Conservation (phyloP, 2,797 vertebrate genomes). For the Steatocranus sp. region DNA sequence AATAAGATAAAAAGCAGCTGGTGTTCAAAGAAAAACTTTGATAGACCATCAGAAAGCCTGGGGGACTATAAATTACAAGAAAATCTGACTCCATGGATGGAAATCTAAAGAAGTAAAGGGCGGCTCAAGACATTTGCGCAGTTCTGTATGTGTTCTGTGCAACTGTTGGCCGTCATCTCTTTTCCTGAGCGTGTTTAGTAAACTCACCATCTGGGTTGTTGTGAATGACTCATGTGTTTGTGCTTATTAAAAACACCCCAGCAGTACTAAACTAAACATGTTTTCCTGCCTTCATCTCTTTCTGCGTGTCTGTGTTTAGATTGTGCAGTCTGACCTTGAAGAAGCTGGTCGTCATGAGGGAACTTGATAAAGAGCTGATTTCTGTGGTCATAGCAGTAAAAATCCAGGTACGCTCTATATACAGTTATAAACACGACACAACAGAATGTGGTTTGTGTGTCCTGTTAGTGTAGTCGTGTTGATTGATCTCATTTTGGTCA, state of each 20-base stretch:
- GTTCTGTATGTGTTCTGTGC: background rate
- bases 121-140: background rate
- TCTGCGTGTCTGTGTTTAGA: constrained; percentile 59
- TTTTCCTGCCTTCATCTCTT: background rate
- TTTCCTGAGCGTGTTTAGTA: background rate
- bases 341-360: constrained; percentile 93
- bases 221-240: constrained; percentile 17
- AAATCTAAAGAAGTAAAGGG: background rate
- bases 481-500: background rate
- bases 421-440: background rate
- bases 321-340: constrained; percentile 95
- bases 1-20: background rate
- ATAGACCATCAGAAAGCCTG: background rate
- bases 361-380: constrained; percentile 94
- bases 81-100: background rate
- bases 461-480: background rate
- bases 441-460: background rate
- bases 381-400: constrained; percentile 97
- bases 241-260: background rate
- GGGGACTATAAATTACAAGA: background rate
- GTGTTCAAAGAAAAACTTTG: background rate
- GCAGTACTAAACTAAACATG: background rate
- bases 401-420: constrained; percentile 81
- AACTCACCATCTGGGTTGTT: background rate
- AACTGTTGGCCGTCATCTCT: background rate